Percentiles rank a stretch among this genome's conserved stretches.
These are phyloP conservation scores for Melieria omissa DNA, from an alignment of 2,888 invertebrate genomes.

Conservation along the genomic window DNA sequence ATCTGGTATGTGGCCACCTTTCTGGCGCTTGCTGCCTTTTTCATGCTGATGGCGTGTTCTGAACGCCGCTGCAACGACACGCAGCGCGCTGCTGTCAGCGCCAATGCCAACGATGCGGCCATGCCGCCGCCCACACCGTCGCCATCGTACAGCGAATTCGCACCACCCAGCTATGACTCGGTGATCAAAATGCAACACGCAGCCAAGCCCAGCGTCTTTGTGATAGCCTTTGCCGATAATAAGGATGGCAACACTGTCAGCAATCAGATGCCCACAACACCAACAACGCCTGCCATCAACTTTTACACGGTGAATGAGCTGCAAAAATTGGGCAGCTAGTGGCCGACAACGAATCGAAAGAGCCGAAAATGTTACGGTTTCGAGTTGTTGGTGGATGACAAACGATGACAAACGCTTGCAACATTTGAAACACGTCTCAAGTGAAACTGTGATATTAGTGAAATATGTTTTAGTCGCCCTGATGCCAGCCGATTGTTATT, in stretches of 20 bases:
- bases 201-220: conserved; percentile 57
- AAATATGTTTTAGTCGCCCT: no score
- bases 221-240: conserved; percentile 55
- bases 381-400: no score
- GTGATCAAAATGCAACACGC: conserved; percentile 60
- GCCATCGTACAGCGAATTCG: conserved; percentile 65
- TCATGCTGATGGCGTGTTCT: conserved; percentile 66
- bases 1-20: conserved; percentile 66
- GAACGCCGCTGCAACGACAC: conserved; percentile 58
- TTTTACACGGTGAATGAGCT: conserved; percentile 60
- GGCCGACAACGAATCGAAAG: background rate
- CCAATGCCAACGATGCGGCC: conserved; percentile 46
- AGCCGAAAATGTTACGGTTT: no score
- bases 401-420: no score
- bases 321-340: conserved; percentile 51
- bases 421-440: no score
- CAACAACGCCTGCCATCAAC: conserved; percentile 47
- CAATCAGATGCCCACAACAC: conserved; percentile 30
- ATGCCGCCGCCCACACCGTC: conserved; percentile 62
- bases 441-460: no score
- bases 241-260: conserved; percentile 8
- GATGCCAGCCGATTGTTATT: background rate
- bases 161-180: conserved; percentile 65
- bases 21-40: conserved; percentile 64
- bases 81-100: conserved; percentile 36